Evolutionary conservation across 1,140 invertebrate genomes (phyloP), one percentile per base, ranked within the genome.

Genomic region (Trichonephila clavipes): DNA sequence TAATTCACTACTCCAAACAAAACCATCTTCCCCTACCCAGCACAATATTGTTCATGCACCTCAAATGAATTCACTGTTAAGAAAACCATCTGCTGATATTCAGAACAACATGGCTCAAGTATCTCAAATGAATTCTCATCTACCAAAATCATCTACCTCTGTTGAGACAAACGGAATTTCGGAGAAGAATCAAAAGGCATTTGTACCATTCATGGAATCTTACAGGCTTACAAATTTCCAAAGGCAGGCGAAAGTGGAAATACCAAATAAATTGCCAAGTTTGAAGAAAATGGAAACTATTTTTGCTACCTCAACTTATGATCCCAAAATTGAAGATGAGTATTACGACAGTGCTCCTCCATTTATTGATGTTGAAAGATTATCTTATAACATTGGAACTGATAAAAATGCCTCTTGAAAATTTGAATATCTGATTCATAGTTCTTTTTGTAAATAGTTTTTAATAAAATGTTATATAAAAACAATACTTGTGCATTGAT

Each of bases 311-410:
- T 51, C 24, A 62, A 44, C 44, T 40, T 66, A 86, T 28, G 77
- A 92, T 6, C 81, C 77, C 12, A 88, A 81, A 81, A 7, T 93
- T 5, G 92, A 93, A 28, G 92, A 93, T 19, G 86, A 87, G 24
- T 93, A 87, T 44, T 93, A 93, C 21, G 92, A 93, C 18, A 93
- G 16, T 64, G 51, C 83, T 8, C 83, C 92, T 0, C 85, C 82
- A 4, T 93, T 88, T 44, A 88, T 87, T 62, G 92, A 93, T 64
- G 51, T 88, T 58, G 83, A 93, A 81, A 88, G 85, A 64, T 24
- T 93, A 1, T 93, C 92, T 44, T 93, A 93, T 62, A 93, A 64
- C 61, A 93, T 93, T 19, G 92, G 92, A 51, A 82, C 86, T 0
- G 72, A 88, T 28, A 62, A 40, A n/a, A 88, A 88, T 34, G 83